These are phyloP conservation scores for Rosalia funebris DNA, from an alignment of 2,888 invertebrate genomes.

Conservation along the genomic window DNA sequence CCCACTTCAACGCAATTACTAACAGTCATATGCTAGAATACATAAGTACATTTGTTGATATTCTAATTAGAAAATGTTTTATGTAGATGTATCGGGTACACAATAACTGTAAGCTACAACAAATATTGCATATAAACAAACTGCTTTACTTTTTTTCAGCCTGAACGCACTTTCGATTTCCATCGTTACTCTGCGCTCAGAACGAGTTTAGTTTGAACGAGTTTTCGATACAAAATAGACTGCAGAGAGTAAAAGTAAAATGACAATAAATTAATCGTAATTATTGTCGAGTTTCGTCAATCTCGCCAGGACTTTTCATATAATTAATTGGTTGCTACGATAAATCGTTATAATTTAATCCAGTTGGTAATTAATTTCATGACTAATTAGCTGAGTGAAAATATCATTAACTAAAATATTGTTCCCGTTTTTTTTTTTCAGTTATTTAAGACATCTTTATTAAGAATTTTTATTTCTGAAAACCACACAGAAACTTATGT, in stretches of 20 bases:
- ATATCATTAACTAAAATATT: conserved; percentile 7
- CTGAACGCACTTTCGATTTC: conserved; percentile 13
- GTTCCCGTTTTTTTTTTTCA: conserved; percentile 23
- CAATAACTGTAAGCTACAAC: neutral
- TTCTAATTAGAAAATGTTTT: conserved; percentile 6
- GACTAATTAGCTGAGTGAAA: conserved; percentile 24
- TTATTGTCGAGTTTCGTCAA: conserved; percentile 25
- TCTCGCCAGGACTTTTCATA: conserved; percentile 21
- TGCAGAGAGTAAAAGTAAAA: conserved; percentile 29
- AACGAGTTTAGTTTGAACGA: conserved; percentile 13
- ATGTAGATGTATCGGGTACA: conserved; percentile 1
- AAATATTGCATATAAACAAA: conserved; percentile 2
- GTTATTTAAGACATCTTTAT: no score
- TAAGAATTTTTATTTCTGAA: no score
- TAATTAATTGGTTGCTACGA: conserved; percentile 24
- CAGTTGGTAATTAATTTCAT: conserved; percentile 21
- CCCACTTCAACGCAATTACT: neutral
- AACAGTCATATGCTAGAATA: neutral
- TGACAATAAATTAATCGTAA: conserved; percentile 32
- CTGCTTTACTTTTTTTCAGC: conserved; percentile 2
- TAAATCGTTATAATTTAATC: conserved; percentile 21
- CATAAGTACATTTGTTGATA: neutral
- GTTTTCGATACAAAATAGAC: conserved; percentile 17
- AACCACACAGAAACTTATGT: no score
- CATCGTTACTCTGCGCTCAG: conserved; percentile 8